Percentiles rank a stretch among this genome's conserved stretches.
These are phyloP conservation scores for Noctua janthe DNA, from an alignment of 2,888 invertebrate species.

Conservation along the genomic window DNA sequence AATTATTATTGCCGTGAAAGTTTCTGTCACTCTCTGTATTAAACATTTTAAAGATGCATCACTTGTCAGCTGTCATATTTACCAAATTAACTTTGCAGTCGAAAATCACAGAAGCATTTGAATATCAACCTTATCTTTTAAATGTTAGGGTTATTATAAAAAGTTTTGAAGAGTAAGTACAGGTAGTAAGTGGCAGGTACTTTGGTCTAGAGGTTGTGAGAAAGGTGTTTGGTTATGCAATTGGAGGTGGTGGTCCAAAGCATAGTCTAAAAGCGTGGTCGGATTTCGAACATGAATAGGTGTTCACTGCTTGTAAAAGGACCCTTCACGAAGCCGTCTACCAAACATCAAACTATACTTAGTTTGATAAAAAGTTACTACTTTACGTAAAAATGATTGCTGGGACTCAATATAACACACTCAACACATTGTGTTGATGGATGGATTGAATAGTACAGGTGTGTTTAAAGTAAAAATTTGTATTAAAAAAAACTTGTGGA, in stretches of 20 bases:
- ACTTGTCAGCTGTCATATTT: slow-evolving; percentile 62
- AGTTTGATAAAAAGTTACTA: too few species aligned
- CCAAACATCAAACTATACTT: too few species aligned
- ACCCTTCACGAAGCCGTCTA: too few species aligned
- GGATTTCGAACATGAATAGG: not conserved
- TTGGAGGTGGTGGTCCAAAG: slow-evolving; percentile 65
- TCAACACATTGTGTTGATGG: too few species aligned
- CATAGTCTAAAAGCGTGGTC: slow-evolving; percentile 41
- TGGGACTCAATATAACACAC: too few species aligned
- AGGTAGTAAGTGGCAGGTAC: slow-evolving; percentile 65
- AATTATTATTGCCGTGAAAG: slow-evolving; percentile 59
- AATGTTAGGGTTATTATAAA: not conserved
- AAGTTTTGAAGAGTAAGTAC: slow-evolving; percentile 23
- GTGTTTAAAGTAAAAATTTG: too few species aligned
- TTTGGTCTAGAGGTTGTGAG: slow-evolving; percentile 81
- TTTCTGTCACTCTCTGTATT: slow-evolving; percentile 39
- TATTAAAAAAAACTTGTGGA: too few species aligned
- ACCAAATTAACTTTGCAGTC: slow-evolving; percentile 26
- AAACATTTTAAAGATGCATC: slow-evolving; percentile 55
- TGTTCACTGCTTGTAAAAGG: too few species aligned
- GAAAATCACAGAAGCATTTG: not conserved
- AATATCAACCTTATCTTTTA: slow-evolving; percentile 11
- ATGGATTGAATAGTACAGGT: too few species aligned
- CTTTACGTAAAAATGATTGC: too few species aligned
- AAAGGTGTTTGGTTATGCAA: slow-evolving; percentile 81